Evolutionary conservation across 2,888 invertebrate species (phyloP).

Genomic region (Melieria crassipennis): DNA sequence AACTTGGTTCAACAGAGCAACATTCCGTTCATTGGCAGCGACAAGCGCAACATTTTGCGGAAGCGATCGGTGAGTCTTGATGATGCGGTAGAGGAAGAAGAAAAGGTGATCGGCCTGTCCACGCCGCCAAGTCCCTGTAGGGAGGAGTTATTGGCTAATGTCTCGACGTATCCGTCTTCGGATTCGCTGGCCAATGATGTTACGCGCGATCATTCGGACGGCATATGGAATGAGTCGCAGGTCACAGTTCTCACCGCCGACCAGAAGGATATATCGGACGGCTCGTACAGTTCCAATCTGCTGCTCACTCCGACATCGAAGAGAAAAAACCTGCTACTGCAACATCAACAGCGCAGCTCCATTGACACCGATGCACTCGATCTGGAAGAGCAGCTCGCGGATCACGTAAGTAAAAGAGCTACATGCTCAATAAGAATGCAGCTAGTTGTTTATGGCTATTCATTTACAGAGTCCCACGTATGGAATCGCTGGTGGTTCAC

Average conservation of each 20-base stretch:
- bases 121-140: slow-evolving; percentile 74
- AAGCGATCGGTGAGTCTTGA: slow-evolving; percentile 80
- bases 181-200: slow-evolving; percentile 84
- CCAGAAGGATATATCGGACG: slow-evolving; percentile 56
- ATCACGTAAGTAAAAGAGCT: slow-evolving; percentile 65
- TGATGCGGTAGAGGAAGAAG: slow-evolving; percentile 65
- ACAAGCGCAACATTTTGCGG: slow-evolving; percentile 75
- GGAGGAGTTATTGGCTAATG: slow-evolving; percentile 71
- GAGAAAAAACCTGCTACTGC: slow-evolving; percentile 79
- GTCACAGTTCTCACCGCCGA: slow-evolving; percentile 83
- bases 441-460: not conserved
- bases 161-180: slow-evolving; percentile 79
- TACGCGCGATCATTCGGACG: slow-evolving; percentile 84
- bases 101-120: slow-evolving; percentile 68
- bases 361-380: slow-evolving; percentile 86
- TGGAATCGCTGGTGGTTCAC: slow-evolving; percentile 39
- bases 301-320: slow-evolving; percentile 82
- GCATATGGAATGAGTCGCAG: slow-evolving; percentile 91
- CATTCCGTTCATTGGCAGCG: slow-evolving; percentile 27
- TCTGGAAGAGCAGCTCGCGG: slow-evolving; percentile 73
- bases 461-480: slow-evolving; percentile 56
- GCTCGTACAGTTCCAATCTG: slow-evolving; percentile 68
- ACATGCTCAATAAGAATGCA: not conserved
- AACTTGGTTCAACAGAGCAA: slow-evolving; percentile 40
- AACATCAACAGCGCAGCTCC: slow-evolving; percentile 87